Conservation (phyloP, 2,113 vertebrate genomes). For the Pachypanchax playfairii region DNA sequence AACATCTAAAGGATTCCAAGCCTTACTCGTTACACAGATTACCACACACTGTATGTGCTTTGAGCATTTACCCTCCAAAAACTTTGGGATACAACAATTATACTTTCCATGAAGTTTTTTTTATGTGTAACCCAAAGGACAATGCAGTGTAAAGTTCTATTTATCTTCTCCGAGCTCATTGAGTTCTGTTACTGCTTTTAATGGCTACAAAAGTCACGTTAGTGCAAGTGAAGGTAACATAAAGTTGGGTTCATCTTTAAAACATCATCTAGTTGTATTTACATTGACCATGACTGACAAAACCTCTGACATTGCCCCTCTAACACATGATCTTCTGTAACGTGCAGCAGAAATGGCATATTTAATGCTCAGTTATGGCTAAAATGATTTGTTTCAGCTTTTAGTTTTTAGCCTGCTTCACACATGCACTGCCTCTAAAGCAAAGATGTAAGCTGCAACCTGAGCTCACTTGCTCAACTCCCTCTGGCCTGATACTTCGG, state of each 20-base stretch:
- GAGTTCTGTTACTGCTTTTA: constrained; percentile 57
- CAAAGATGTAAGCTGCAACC: constrained; percentile 20
- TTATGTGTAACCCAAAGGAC: background rate
- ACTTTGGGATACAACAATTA: no score
- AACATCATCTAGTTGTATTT: constrained; percentile 11
- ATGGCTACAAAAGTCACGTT: constrained; percentile 49
- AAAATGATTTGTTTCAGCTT: no score
- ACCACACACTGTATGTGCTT: background rate
- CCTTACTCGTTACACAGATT: background rate
- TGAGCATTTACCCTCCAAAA: no score
- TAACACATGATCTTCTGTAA: constrained; percentile 54
- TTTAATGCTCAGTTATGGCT: constrained; percentile 43
- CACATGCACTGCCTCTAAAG: constrained; percentile 32
- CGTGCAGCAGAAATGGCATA: constrained; percentile 47
- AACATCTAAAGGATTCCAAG: background rate
- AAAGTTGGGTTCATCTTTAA: constrained; percentile 69
- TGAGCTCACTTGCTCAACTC: constrained; percentile 21
- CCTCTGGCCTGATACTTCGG: constrained; percentile 37
- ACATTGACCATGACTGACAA: constrained; percentile 70
- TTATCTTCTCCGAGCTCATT: constrained; percentile 55
- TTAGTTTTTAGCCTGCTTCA: no score
- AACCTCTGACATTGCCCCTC: constrained; percentile 50
- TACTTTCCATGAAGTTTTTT: background rate
- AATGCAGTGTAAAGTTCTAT: constrained; percentile 33
- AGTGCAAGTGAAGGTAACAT: constrained; percentile 58